Percentiles rank a stretch among this genome's conserved stretches.
Evolutionary conservation across 2,888 invertebrate genomes (phyloP).

Genomic region (Mystacides longicornis): DNA sequence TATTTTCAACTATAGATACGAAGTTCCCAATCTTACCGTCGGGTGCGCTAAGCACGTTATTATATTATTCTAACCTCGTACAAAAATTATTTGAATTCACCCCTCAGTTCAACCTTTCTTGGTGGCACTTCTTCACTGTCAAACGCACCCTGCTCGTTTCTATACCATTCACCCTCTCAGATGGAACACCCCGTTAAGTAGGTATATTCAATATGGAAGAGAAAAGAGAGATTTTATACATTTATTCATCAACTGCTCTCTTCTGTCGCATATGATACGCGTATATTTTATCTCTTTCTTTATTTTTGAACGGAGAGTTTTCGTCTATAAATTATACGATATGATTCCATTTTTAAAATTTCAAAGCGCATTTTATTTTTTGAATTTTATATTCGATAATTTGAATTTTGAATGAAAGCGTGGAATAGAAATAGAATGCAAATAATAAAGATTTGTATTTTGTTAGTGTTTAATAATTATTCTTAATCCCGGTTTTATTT

Average conservation of each 20-base stretch:
- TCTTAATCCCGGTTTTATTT: too few relatives aligned
- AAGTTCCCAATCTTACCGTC: not conserved
- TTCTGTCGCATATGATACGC: not conserved
- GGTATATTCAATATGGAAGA: not conserved
- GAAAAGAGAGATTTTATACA: not conserved
- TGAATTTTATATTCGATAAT: too few relatives aligned
- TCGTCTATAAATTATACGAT: conserved; percentile 21
- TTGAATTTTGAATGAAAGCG: too few relatives aligned
- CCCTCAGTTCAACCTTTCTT: conserved; percentile 46
- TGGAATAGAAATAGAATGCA: too few relatives aligned
- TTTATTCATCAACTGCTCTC: not conserved
- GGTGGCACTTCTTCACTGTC: conserved; percentile 55
- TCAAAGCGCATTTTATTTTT: too few relatives aligned
- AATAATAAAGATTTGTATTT: too few relatives aligned
- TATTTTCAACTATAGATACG: not conserved
- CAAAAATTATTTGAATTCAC: conserved; percentile 45
- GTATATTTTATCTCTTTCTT: not conserved
- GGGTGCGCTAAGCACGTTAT: too few relatives aligned
- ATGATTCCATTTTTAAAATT: conserved; percentile 21
- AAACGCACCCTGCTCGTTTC: conserved; percentile 47
- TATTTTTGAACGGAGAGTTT: not conserved
- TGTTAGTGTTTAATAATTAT: too few relatives aligned
- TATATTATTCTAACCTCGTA: conserved; percentile 49
- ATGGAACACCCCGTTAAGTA: not conserved
- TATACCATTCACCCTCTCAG: conserved; percentile 18